Conservation (phyloP, 2,888 invertebrate species). For the Synanthedon andrenaeformis region DNA sequence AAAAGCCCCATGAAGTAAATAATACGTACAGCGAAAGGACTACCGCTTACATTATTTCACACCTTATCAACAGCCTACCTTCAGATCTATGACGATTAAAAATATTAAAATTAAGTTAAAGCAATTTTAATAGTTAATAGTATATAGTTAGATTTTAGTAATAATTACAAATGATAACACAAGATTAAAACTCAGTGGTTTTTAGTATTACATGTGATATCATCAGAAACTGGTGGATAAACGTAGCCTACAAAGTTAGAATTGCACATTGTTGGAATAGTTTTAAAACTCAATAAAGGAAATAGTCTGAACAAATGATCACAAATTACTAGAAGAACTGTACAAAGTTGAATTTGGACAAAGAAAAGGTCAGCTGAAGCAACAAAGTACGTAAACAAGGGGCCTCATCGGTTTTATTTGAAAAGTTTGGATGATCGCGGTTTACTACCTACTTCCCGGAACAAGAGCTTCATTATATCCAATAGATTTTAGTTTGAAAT, state of each 20-base stretch:
- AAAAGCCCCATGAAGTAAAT: too few relatives aligned
- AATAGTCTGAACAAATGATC: conserved; percentile 26
- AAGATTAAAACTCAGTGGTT: too few relatives aligned
- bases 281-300: conserved; percentile 15
- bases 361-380: conserved; percentile 37
- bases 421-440: conserved; percentile 49
- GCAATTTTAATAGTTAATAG: too few relatives aligned
- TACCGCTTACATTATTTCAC: too few relatives aligned
- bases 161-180: too few relatives aligned
- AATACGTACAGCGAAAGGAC: too few relatives aligned
- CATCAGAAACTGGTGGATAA: too few relatives aligned
- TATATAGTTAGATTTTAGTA: too few relatives aligned
- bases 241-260: not conserved
- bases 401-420: conserved; percentile 55
- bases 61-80: too few relatives aligned
- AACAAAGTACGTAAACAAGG: conserved; percentile 52
- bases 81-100: too few relatives aligned
- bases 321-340: conserved; percentile 33
- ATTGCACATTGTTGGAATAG: not conserved
- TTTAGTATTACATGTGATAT: too few relatives aligned
- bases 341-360: conserved; percentile 39
- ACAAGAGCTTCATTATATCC: conserved; percentile 12
- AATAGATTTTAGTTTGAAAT: not conserved
- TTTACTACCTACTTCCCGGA: conserved; percentile 29
- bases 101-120: too few relatives aligned